phyloP scores from a whole-genome alignment of 2,113 vertebrate species.

The Aspiorhynchus laticeps region DNA sequence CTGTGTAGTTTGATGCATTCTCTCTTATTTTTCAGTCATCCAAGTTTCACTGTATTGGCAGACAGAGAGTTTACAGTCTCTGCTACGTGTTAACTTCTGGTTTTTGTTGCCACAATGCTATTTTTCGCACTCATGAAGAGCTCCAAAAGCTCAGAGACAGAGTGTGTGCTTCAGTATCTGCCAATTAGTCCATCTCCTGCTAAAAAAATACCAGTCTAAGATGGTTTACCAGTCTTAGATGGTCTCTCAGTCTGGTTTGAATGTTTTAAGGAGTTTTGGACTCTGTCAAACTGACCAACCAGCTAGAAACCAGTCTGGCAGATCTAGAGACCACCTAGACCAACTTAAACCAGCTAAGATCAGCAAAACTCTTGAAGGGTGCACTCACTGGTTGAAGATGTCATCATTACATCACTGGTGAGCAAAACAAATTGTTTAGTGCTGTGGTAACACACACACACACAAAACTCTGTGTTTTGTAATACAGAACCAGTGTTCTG shows the following conservation, averaged over 20 bases:
- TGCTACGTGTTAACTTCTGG: not conserved
- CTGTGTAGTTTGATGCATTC: not conserved
- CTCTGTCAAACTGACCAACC: not conserved
- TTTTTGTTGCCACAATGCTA: not conserved
- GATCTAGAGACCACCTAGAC: not conserved
- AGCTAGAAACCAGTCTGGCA: not conserved
- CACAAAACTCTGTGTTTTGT: not conserved
- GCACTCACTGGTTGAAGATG: not conserved
- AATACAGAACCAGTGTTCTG: not conserved
- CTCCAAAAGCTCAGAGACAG: not conserved
- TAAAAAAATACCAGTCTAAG: not conserved
- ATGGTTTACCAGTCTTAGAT: not conserved
- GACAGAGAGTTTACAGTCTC: not conserved
- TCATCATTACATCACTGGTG: not conserved
- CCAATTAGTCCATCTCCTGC: not conserved
- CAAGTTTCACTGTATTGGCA: not conserved
- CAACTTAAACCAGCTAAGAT: not conserved
- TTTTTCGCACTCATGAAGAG: not conserved
- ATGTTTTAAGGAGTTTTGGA: not conserved
- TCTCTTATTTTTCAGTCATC: not conserved
- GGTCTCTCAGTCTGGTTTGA: not conserved
- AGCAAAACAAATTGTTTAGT: conserved; percentile 3
- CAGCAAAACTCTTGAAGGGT: not conserved
- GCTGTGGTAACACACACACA: not conserved
- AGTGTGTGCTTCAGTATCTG: not conserved